A percentile compares a stretch with the other conserved stretches of the same genome.
phyloP scores from a whole-genome alignment of 2,797 vertebrate genomes.

The Pipistrellus pipistrellus region DNA sequence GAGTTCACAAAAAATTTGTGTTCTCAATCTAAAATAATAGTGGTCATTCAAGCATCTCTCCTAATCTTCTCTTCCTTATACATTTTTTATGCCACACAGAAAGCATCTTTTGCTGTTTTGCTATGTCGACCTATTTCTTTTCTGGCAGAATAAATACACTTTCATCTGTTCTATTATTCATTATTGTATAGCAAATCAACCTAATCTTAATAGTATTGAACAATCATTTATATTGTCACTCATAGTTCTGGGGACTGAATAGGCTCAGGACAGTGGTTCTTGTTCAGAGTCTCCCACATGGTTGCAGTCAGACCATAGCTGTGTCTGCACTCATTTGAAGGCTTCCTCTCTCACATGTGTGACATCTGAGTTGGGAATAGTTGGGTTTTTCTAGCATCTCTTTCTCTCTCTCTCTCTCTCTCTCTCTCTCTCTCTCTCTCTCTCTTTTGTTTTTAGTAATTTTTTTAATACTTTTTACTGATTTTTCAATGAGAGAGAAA shows the following conservation, averaged over 20 bases:
- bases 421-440: neutral
- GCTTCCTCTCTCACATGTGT: neutral
- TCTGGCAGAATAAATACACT: neutral
- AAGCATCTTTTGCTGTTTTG: neutral
- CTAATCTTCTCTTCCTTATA: neutral
- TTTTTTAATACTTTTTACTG: too few relatives aligned
- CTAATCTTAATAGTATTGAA: slow-evolving; percentile 1
- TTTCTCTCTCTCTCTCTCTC: neutral
- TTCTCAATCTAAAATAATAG: slow-evolving; percentile 25
- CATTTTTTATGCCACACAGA: neutral
- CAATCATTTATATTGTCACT: neutral
- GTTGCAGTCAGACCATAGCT: neutral
- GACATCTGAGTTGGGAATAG: neutral
- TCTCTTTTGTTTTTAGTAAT: too few relatives aligned
- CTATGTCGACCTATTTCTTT: slow-evolving; percentile 23
- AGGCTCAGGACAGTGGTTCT: neutral
- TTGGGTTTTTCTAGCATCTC: neutral
- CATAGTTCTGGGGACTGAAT: neutral
- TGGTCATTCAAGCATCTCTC: neutral
- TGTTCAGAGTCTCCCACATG: neutral
- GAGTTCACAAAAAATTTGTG: neutral
- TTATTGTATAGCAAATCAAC: neutral
- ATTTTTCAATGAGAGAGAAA: too few relatives aligned
- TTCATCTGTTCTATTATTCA: neutral
- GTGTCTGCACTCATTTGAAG: neutral